These are phyloP conservation scores for Tineola bisselliella DNA, from an alignment of 2,888 invertebrate species.

Conservation along the genomic window DNA sequence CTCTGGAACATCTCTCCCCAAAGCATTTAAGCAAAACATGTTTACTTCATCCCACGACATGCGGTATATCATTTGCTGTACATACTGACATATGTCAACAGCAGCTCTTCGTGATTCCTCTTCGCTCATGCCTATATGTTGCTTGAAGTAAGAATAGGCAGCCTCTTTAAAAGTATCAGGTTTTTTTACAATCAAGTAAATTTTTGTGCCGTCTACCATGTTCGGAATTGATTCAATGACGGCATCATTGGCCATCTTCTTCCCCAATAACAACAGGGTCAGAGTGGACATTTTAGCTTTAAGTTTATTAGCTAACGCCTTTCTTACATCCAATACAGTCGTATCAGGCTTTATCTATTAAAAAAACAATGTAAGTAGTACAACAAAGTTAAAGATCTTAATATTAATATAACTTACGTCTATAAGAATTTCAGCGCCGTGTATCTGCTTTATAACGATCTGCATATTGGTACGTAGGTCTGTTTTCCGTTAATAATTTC, in stretches of 20 bases:
- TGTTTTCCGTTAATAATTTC: no score
- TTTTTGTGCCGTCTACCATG: slow-evolving; percentile 78
- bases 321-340: slow-evolving; percentile 75
- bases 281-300: slow-evolving; percentile 76
- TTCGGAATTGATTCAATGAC: slow-evolving; percentile 74
- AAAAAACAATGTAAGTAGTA: neutral
- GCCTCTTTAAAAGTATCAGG: slow-evolving; percentile 70
- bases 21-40: slow-evolving; percentile 40
- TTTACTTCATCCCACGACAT: slow-evolving; percentile 71
- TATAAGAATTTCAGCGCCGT: slow-evolving; percentile 75
- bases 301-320: slow-evolving; percentile 70
- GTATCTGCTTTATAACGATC: slow-evolving; percentile 76
- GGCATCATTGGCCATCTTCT: slow-evolving; percentile 77
- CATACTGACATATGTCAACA: slow-evolving; percentile 65
- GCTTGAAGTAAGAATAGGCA: slow-evolving; percentile 68
- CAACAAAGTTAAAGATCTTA: neutral
- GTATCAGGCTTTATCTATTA: slow-evolving; percentile 65
- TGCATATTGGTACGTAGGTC: slow-evolving; percentile 30
- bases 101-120: slow-evolving; percentile 71
- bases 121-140: slow-evolving; percentile 69
- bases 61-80: slow-evolving; percentile 60
- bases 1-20: neutral
- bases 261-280: slow-evolving; percentile 75
- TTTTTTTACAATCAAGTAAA: slow-evolving; percentile 77
- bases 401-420: slow-evolving; percentile 60